A percentile compares a stretch with the other conserved stretches of the same genome.
Conservation (phyloP, 2,113 vertebrate genomes). For the Antechinus flavipes region DNA sequence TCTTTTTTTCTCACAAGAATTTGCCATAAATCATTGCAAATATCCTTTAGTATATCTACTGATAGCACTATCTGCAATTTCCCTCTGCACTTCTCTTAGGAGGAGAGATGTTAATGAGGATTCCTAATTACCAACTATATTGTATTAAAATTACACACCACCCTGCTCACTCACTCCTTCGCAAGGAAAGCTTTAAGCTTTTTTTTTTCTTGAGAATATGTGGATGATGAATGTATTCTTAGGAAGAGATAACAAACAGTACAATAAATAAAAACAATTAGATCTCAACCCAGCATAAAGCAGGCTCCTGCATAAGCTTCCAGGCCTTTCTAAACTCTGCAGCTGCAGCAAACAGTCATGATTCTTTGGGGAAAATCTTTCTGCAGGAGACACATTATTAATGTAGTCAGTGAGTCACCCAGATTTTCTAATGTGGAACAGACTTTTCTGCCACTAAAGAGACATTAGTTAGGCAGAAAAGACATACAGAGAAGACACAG, state of each 20-base stretch:
- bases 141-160: slow-evolving; percentile 6
- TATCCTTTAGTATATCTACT: not conserved
- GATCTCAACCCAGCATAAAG: not conserved
- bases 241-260: not conserved
- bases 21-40: not conserved
- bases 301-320: slow-evolving; percentile 5
- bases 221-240: slow-evolving; percentile 8
- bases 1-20: not conserved
- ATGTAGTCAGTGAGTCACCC: not conserved
- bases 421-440: no score
- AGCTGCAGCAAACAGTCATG: not conserved
- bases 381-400: not conserved
- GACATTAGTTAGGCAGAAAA: not conserved
- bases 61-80: not conserved
- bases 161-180: not conserved
- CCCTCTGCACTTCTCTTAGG: not conserved
- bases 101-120: not conserved
- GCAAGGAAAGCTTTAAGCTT: slow-evolving; percentile 9
- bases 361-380: slow-evolving; percentile 4
- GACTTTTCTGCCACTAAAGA: not conserved
- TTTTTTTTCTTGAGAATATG: not conserved
- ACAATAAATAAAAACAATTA: slow-evolving; percentile 61
- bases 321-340: not conserved
- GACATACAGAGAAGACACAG: not conserved
- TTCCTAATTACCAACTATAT: not conserved